Evolutionary conservation across 1,140 invertebrate species (phyloP), one percentile per base, ranked within the genome.

Genomic region (Pogonomyrmex barbatus): DNA sequence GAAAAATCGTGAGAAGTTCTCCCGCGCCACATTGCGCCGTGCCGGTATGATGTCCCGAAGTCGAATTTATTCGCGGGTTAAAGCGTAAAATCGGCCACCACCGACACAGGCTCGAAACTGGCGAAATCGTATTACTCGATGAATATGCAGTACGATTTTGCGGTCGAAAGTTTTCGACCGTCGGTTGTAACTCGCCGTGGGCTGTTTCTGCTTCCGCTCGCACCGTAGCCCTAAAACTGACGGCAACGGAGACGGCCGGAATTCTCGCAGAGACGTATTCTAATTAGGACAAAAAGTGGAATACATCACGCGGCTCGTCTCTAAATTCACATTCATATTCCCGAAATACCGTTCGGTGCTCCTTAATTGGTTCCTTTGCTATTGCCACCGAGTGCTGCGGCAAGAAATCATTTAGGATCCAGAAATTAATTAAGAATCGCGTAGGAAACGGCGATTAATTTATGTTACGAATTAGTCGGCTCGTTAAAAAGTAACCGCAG

Each of bases 61-160:
- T 58, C 86, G 86, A 89, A 90, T 90, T 85, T 87, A 89, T 89
- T 77, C 88, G 81, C 82, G 88, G 89, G 88, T 90, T 87, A 88
- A 84, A 77, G 52, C 81, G 88, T 87, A 68, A 88, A 86, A 86
- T 83, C 89, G 52, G 68, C 58, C 30, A 75, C 60, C 39, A 56
- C 14, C 52, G 47, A 60, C 63, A 60, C 63, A 36, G 82, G 42
- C 86, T 68, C 82, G 83, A 89, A 92, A 91, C 85, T 77, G 65
- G 77, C 62, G 85, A 85, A 89, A 91, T 88, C 89, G 85, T 89
- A 92, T 92, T 90, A 91, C 85, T 67, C 88, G 86, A 93, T 93
- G 92, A 93, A 93, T 93, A 93, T 93, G 92, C 92, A 93, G 86
- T 63, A 62, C 86, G 91, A 92, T 91, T 91, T 92, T 92, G 91